Conservation (phyloP, 2,113 vertebrate species). For the Cinclus cinclus region DNA sequence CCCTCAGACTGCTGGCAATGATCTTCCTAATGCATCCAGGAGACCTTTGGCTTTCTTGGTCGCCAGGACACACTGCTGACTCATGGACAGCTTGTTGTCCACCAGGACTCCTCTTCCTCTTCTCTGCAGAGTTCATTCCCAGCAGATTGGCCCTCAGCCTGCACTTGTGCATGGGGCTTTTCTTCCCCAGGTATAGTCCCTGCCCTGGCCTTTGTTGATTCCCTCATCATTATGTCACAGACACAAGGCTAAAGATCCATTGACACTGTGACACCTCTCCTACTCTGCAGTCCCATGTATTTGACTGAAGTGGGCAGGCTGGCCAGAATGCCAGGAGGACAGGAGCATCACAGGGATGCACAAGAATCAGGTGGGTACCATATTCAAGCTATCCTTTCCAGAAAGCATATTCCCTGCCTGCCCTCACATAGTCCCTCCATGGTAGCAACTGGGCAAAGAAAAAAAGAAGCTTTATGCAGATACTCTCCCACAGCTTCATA, state of each 20-base stretch:
- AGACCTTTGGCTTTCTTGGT: background rate
- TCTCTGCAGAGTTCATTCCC: background rate
- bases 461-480: accelerated
- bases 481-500: background rate
- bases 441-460: background rate
- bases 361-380: background rate
- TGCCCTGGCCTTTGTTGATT: background rate
- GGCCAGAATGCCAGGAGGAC: background rate
- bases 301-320: accelerated
- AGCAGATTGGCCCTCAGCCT: background rate
- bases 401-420: background rate
- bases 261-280: background rate
- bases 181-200: background rate
- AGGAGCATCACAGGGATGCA: background rate
- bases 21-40: background rate
- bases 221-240: background rate
- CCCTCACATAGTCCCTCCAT: background rate
- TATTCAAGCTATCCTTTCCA: accelerated
- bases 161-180: background rate
- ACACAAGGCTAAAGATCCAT: background rate
- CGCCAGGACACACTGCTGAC: background rate
- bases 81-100: background rate
- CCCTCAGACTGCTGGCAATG: background rate
- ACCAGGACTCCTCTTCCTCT: background rate
- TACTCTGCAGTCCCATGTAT: accelerated